Evolutionary conservation across 2,113 vertebrate species (phyloP), one percentile per base, ranked within the genome.

Genomic region (Planiliza haematocheilus): DNA sequence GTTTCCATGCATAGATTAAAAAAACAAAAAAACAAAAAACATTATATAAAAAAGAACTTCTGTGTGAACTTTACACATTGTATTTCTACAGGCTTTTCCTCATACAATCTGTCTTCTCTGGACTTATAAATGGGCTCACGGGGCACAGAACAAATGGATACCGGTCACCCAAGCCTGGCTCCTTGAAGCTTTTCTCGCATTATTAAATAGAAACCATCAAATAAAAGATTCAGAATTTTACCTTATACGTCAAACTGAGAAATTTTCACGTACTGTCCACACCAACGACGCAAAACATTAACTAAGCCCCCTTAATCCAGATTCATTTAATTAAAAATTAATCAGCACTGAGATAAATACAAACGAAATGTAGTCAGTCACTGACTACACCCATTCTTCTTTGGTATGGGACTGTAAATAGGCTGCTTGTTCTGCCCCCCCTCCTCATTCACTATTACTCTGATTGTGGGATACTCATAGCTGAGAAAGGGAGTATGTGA

Each of bases 401-500:
- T 65, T 88, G 65, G 67, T 66, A 79, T 43, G 39, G 41, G 48
- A 67, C 73, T 30, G 59, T 2, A 83, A 88, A 87, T 74, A 81
- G 51, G 20, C 79, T 70, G 60, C 77, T 79, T 80, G 42, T 64
- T 62, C 48, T 56, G 58, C 69, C 77, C 64, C 16, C 38, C 78
- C 30, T 85, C 24, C 5, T 30, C 5, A 12, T 70, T 16, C 68
- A 83, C 86, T 90, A 86, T 93, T 93, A 90, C 79, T 90, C 86
- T 85, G 74, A 84, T 91, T 90, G 79, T 89, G 53, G 78, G 83
- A 42, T 88, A 73, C 80, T 94, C 89, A 16, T 78, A 90, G 84
- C 78, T 51, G 74, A 87, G 83, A 88, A 90, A 88, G 70, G 82
- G 86, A 56, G 78, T 76, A 72, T 79, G 73, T 81, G 82, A 87